A percentile compares a stretch with the other conserved stretches of the same genome.
Evolutionary conservation across 1,140 invertebrate species (phyloP).

Genomic region (Rhopalosiphum padi): DNA sequence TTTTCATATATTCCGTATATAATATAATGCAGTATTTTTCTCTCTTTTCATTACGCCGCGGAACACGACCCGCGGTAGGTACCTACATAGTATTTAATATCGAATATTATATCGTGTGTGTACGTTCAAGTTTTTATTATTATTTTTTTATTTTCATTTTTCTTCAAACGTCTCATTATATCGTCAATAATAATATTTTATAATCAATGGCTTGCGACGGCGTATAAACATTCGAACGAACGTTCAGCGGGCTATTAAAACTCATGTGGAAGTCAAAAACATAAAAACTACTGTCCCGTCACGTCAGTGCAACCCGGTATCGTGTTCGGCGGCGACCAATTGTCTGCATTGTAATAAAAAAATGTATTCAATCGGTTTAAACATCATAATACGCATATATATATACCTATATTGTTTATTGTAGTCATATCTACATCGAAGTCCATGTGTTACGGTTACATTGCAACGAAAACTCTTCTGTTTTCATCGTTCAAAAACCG

Average conservation of each 20-base stretch:
- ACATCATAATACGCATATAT: too few species aligned
- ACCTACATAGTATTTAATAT: background rate
- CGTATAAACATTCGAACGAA: background rate
- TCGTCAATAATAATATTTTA: background rate
- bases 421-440: background rate
- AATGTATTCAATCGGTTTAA: slow-evolving; percentile 6
- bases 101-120: background rate
- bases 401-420: too few species aligned
- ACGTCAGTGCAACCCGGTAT: background rate
- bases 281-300: background rate
- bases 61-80: background rate
- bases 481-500: background rate
- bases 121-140: background rate
- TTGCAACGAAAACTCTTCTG: background rate
- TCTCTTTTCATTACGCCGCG: background rate
- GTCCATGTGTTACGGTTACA: background rate
- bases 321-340: background rate
- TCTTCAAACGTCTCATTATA: background rate
- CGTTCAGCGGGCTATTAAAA: background rate
- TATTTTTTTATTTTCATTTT: background rate
- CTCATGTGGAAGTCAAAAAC: background rate
- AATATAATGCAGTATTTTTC: background rate
- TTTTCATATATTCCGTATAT: background rate
- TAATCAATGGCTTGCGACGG: background rate
- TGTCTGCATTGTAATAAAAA: background rate